Base-by-base conservation (phyloP, 2,113 vertebrate species). In the Petromus typicus region DNA sequence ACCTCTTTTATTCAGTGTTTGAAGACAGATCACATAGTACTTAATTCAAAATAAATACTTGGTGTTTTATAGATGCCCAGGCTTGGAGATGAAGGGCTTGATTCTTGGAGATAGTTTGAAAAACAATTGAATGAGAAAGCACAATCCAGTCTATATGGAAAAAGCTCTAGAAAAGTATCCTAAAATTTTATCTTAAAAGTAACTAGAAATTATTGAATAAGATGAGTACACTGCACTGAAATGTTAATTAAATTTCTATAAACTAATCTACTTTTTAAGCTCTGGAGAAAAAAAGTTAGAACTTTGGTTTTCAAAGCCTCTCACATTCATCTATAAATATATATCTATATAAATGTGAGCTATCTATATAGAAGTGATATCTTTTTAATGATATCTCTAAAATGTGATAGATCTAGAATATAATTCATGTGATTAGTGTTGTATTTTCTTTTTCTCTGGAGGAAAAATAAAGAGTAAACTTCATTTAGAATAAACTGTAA, bases 41-140 rank as follows among this genome's bases (percentile, higher is more conserved):
- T 34, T 20, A 54, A 54, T 73, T 86, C 59, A 71, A n/a, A 56
- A 57, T 48, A 48, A 95, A 92, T 17, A 92, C 2, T 57, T 48
- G 69, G 43, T 76, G 7, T 48, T 48, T 45, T 45, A 43, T 7
- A 48, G 7, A 13, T 76, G 3, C 43, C 17, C 45, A 7, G 45
- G 14, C 73, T 48, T 48, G 43, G 27, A 30, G 43, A 43, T 75
- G 73, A 27, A 83, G 27, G 22, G 5, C 17, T 92, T 66, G 7
- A 11, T 64, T 64, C 45, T 89, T 92, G 25, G 43, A 63, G n/a
- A 61, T 57, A 86, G 63, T 96, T 85, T 85, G 51, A 81, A 66
- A 92, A 83, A 7, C 25, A 51, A 56, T 40, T 90, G 84, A 63
- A 43, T 93, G n/a, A 82, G 69, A 73, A 93, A 90, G 10, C n/a